Base-by-base conservation (phyloP, 2,888 invertebrate species). In the Sarcophaga rosellei region DNA sequence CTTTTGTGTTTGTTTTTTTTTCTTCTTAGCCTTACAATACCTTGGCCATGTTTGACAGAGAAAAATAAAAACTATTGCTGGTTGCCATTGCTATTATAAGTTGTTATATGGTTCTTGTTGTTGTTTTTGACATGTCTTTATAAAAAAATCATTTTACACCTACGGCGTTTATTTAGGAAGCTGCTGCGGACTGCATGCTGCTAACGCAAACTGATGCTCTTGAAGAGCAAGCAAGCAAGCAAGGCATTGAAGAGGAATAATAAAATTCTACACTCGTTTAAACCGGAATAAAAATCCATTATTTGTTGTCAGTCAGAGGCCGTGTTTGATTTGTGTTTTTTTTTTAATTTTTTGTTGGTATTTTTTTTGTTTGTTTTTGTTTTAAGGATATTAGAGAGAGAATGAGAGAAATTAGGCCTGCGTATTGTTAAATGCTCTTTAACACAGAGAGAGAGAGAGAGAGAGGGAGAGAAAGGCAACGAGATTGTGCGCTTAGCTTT, bases 221-320 rank as follows among this genome's bases (percentile, higher is more conserved):
- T 81, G 79, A 78, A 75, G 79, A 84, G 61, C n/a, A 35, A 35
- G 35, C 35, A 35, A 35, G 35, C 35, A 35, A 35, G 35, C 35
- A 61, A 61, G 85, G 87, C 85, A 88, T 84, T 84, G 86, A 87
- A 88, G 84, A 86, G 87, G 85, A 84, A 84, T 88, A 88, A 88
- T 84, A 85, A 85, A 85, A 88, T 88, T 86, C 83, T 79, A 75
- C 88, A 88, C 84, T 81, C 80, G 75, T 84, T 84, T 84, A 61
- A 84, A 84, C 84, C 84, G 84, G 84, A 84, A 84, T 78, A 79
- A 83, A 84, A 84, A 84, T 84, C 70, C 45, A 75, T 84, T 80
- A 80, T 84, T 59, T 86, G 76, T 53, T 53, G 53, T 53, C 53
- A 53, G 53, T 77, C 59, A 78, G 73, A 45, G 72, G 68, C 57